phyloP scores from a whole-genome alignment of 2,113 vertebrate species.

The Oplegnathus fasciatus region DNA sequence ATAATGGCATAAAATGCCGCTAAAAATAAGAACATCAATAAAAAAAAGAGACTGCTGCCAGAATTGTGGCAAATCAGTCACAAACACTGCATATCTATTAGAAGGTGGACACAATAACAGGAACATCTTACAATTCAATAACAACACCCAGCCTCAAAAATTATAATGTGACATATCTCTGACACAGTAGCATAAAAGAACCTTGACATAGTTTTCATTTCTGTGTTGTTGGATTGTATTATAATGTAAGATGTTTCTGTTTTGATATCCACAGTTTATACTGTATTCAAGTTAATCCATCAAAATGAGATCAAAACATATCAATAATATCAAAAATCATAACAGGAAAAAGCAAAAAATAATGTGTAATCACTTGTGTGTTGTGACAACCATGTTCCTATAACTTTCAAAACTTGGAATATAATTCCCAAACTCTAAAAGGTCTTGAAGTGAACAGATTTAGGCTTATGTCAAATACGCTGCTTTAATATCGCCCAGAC shows the following conservation, averaged over 20 bases:
- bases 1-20: not conserved
- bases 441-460: not conserved
- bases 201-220: not conserved
- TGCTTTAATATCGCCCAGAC: not conserved
- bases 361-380: not conserved
- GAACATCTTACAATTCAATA: not conserved
- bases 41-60: not conserved
- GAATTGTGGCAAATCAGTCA: not conserved
- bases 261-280: not conserved
- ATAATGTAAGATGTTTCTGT: not conserved
- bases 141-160: not conserved
- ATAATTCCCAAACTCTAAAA: not conserved
- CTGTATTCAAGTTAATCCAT: not conserved
- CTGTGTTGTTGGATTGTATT: not conserved
- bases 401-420: not conserved
- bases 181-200: not conserved
- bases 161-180: not conserved
- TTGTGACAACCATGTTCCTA: not conserved
- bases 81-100: not conserved
- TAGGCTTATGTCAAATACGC: not conserved
- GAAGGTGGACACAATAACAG: not conserved
- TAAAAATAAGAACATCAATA: not conserved
- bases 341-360: not conserved
- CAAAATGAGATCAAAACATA: not conserved
- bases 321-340: not conserved